A percentile compares a stretch with the other conserved stretches of the same genome.
phyloP scores from a whole-genome alignment of 2,797 vertebrate genomes.

The Apogon hyalosoma region DNA sequence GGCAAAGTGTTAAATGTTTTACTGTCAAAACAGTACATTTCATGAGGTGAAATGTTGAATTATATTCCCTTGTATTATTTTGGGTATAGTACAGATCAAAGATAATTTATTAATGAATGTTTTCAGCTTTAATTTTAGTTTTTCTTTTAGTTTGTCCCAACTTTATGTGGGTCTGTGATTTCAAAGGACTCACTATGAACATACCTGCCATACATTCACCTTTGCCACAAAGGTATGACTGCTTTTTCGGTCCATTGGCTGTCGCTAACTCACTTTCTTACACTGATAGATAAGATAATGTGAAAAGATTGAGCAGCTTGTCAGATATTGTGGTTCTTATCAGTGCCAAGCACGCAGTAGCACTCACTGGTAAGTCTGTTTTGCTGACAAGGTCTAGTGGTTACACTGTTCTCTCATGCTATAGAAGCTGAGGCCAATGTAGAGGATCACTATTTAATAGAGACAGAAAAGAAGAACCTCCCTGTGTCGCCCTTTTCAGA shows the following conservation, averaged over 20 bases:
- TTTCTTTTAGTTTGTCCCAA: too few species aligned
- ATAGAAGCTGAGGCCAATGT: constrained; percentile 57
- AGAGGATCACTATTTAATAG: constrained; percentile 56
- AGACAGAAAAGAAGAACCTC: constrained; percentile 60
- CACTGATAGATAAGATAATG: constrained; percentile 29
- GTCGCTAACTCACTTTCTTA: constrained; percentile 36
- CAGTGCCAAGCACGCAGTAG: constrained; percentile 32
- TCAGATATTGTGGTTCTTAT: constrained; percentile 51
- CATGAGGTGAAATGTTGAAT: too few species aligned
- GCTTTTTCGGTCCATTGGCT: constrained; percentile 20
- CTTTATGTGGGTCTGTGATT: too few species aligned
- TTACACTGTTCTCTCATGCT: constrained; percentile 65
- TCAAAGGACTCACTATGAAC: constrained; percentile 1
- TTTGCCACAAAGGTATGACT: constrained; percentile 26
- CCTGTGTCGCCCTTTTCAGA: constrained; percentile 75
- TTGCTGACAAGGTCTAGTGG: constrained; percentile 72
- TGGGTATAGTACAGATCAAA: too few species aligned
- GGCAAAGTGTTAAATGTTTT: too few species aligned
- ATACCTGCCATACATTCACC: background rate
- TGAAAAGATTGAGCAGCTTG: constrained; percentile 23
- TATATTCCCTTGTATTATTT: too few species aligned
- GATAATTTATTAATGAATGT: too few species aligned
- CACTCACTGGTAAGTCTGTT: constrained; percentile 48
- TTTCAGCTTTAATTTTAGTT: too few species aligned
- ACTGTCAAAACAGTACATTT: too few species aligned